These are phyloP conservation scores for Myotis pilosus DNA, from an alignment of 2,797 vertebrate species.

Conservation along the genomic window DNA sequence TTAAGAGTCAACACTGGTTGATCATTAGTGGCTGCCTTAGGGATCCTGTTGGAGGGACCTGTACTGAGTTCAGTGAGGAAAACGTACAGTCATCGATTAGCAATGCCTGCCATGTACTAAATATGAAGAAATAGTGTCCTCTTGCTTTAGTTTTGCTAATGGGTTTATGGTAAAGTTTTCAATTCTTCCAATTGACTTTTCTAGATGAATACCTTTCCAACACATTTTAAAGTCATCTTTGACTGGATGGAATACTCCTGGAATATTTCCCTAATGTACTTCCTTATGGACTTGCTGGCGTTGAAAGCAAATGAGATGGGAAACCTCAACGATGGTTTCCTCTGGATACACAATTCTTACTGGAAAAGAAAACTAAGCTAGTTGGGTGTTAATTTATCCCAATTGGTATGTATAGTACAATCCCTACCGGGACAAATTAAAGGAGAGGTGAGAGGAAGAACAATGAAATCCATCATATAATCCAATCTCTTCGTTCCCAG, in stretches of 20 bases:
- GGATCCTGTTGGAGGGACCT: neutral
- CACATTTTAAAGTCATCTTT: conserved; percentile 46
- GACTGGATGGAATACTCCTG: neutral
- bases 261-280: conserved; percentile 3
- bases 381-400: neutral
- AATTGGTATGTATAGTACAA: neutral
- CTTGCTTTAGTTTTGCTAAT: neutral
- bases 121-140: neutral
- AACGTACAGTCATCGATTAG: neutral
- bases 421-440: neutral
- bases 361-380: neutral
- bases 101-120: conserved; percentile 41
- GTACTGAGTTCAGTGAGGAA: neutral
- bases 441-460: neutral
- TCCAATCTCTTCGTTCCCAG: neutral
- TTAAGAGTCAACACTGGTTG: conserved; percentile 32
- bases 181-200: conserved; percentile 46
- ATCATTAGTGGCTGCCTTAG: conserved; percentile 14
- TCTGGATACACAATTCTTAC: neutral
- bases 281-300: neutral
- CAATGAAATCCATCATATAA: neutral
- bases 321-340: neutral
- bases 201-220: conserved; percentile 43
- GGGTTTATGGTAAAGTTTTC: conserved; percentile 3
- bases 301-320: neutral